These are phyloP conservation scores for Azemiops feae DNA, from an alignment of 2,113 vertebrate species.

Conservation along the genomic window DNA sequence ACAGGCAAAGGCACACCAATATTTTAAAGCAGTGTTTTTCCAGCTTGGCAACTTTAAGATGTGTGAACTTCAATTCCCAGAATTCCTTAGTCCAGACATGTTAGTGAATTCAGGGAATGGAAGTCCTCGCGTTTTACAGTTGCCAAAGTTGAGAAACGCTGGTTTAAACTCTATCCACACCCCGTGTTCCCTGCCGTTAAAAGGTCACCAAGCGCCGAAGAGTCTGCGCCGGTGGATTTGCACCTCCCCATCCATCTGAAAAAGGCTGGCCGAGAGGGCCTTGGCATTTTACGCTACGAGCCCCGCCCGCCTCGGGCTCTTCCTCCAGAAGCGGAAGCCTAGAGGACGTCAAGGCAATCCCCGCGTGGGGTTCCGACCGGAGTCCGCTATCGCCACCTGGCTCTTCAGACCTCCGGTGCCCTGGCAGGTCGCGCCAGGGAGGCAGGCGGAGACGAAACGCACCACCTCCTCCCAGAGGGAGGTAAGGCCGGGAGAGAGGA, in stretches of 20 bases:
- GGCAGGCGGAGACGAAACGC: neutral
- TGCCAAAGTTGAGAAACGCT: neutral
- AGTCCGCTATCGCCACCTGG: neutral
- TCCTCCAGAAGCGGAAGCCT: neutral
- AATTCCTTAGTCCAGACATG: neutral
- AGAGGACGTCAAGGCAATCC: neutral
- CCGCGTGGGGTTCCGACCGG: neutral
- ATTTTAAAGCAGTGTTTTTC: neutral
- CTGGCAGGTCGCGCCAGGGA: neutral
- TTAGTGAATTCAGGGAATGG: neutral
- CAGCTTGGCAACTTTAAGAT: neutral
- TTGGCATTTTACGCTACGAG: neutral
- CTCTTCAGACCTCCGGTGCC: neutral
- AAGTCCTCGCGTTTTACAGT: neutral
- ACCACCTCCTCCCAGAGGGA: neutral
- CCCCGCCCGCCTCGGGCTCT: neutral
- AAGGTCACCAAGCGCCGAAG: neutral
- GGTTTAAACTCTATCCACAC: neutral
- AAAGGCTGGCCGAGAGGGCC: neutral
- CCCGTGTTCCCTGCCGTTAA: neutral
- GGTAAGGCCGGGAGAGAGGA: too few relatives aligned
- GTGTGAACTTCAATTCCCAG: neutral
- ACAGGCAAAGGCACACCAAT: neutral
- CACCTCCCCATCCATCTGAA: neutral
- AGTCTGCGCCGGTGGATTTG: neutral